phyloP scores from a whole-genome alignment of 1,140 invertebrate genomes.

The Platorchestia sp. region DNA sequence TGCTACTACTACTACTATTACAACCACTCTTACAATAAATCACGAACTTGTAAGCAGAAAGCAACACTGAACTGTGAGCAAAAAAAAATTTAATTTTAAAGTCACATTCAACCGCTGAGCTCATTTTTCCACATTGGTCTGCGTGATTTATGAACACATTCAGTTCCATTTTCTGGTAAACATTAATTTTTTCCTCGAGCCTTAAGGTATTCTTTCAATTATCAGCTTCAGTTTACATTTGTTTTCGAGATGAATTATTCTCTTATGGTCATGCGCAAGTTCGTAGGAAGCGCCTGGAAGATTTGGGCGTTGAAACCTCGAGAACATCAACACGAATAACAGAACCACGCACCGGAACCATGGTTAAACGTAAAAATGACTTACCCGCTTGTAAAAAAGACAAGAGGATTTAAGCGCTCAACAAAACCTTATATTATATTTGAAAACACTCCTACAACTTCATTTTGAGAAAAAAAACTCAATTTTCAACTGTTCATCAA shows the following conservation, averaged over 20 bases:
- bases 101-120: too few species aligned
- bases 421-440: background rate
- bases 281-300: background rate
- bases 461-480: background rate
- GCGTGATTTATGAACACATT: background rate
- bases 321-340: background rate
- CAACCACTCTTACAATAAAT: too few species aligned
- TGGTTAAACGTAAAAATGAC: background rate
- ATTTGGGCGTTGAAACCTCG: background rate
- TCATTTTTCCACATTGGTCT: too few species aligned
- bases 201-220: background rate
- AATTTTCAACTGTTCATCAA: background rate
- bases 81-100: too few species aligned
- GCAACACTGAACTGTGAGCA: too few species aligned
- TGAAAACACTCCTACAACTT: background rate
- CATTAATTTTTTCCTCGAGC: background rate
- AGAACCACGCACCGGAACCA: background rate
- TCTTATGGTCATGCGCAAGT: background rate
- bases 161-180: background rate
- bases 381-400: background rate
- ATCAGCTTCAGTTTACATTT: background rate
- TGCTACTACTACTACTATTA: too few species aligned
- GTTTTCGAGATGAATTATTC: background rate
- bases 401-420: background rate
- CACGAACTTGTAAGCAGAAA: too few species aligned